Evolutionary conservation across 1,140 invertebrate genomes (phyloP).

Genomic region (Caenorhabditis brenneri): DNA sequence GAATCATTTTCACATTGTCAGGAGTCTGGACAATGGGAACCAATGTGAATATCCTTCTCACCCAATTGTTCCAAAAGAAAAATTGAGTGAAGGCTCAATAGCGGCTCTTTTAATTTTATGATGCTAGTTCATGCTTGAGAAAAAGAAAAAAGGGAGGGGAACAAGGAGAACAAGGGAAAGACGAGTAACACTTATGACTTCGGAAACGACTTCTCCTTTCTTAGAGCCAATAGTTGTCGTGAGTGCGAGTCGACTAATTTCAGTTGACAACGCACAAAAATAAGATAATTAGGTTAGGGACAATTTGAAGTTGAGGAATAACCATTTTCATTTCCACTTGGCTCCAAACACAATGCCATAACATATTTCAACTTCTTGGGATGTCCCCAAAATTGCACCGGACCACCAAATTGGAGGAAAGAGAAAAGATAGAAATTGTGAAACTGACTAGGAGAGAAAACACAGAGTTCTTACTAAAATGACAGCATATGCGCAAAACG

Average conservation of each 20-base stretch:
- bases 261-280: constrained; percentile 37
- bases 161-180: neutral
- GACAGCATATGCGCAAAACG: constrained; percentile 15
- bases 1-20: too few species aligned
- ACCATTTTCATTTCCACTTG: neutral
- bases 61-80: neutral
- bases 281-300: constrained; percentile 20
- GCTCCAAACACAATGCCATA: neutral
- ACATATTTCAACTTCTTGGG: neutral
- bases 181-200: constrained; percentile 42
- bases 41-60: neutral
- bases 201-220: constrained; percentile 23
- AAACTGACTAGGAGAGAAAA: neutral
- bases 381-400: neutral
- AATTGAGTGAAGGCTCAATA: constrained; percentile 24
- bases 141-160: neutral
- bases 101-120: constrained; percentile 36
- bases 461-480: constrained; percentile 1
- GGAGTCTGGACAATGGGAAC: neutral
- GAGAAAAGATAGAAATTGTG: neutral
- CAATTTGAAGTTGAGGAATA: neutral
- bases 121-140: constrained; percentile 18
- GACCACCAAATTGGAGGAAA: neutral
- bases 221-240: constrained; percentile 1
- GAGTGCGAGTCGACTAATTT: constrained; percentile 34